Conservation (phyloP, 2,113 vertebrate genomes). For the Dicrurus megarhynchus region DNA sequence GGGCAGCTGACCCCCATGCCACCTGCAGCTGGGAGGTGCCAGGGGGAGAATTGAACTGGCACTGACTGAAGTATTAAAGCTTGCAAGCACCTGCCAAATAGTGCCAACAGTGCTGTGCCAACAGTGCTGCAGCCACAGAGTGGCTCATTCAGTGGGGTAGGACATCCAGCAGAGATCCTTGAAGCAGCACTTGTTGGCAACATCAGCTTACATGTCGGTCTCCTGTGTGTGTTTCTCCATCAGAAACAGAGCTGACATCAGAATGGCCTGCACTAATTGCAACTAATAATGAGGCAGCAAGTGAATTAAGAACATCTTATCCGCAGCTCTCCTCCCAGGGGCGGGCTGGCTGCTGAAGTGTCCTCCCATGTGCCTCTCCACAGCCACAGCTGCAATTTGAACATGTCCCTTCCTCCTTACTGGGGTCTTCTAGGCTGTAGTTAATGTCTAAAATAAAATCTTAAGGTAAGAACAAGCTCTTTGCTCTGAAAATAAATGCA, state of each 20-base stretch:
- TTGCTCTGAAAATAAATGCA: background rate
- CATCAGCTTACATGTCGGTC: accelerated
- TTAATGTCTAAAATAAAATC: background rate
- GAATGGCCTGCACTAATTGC: background rate
- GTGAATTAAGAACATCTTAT: background rate
- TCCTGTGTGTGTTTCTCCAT: background rate
- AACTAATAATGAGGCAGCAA: background rate
- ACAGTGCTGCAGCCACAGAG: background rate
- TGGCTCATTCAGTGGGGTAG: accelerated
- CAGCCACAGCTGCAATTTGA: background rate
- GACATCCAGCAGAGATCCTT: background rate
- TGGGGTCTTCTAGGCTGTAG: background rate
- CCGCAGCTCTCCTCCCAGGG: background rate
- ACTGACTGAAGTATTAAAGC: background rate
- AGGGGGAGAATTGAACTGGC: background rate
- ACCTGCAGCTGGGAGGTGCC: background rate
- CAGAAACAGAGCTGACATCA: background rate
- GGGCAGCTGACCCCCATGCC: background rate
- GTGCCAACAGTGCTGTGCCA: background rate
- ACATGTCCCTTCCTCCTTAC: accelerated
- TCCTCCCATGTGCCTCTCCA: background rate
- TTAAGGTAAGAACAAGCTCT: background rate
- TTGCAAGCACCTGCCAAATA: no score
- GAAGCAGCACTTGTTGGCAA: background rate
- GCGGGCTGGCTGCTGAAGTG: background rate